phyloP scores from a whole-genome alignment of 1,140 invertebrate genomes.

The Melitaea cinxia region DNA sequence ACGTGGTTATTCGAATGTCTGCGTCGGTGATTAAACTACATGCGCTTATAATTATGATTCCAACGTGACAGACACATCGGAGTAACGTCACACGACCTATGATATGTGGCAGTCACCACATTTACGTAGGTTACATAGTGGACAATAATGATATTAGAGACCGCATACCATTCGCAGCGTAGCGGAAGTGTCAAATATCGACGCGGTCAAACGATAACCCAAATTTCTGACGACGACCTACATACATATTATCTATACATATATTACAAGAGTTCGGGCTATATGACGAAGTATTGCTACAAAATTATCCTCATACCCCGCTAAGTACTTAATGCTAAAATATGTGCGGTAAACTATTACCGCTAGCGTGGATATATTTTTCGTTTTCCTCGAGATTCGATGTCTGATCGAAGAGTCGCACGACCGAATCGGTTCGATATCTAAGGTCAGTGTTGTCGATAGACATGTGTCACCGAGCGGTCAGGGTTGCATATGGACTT shows the following conservation, averaged over 20 bases:
- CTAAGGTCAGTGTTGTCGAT: conserved; percentile 34
- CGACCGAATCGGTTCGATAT: conserved; percentile 21
- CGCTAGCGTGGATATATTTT: conserved; percentile 28
- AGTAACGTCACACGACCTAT: conserved; percentile 53
- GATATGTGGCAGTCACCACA: conserved; percentile 52
- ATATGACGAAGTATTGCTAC: conserved; percentile 43
- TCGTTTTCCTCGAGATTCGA: conserved; percentile 36
- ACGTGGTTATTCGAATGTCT: conserved; percentile 29
- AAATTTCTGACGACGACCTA: conserved; percentile 76
- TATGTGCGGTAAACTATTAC: conserved; percentile 1
- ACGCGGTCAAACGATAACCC: conserved; percentile 77
- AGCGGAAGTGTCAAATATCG: conserved; percentile 76
- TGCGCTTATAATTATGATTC: not conserved
- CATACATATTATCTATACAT: conserved; percentile 62
- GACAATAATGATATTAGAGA: conserved; percentile 57
- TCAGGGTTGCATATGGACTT: conserved; percentile 32
- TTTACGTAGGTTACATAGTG: conserved; percentile 61
- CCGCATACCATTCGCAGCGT: conserved; percentile 66
- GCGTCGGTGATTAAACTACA: conserved; percentile 20
- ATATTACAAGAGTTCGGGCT: conserved; percentile 54
- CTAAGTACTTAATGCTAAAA: not conserved
- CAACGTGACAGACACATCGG: conserved; percentile 38
- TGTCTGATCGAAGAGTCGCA: conserved; percentile 32
- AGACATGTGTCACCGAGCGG: conserved; percentile 33
- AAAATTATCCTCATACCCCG: conserved; percentile 15